These are phyloP conservation scores for Fulmarus glacialis DNA, from an alignment of 2,113 vertebrate species.

Conservation along the genomic window DNA sequence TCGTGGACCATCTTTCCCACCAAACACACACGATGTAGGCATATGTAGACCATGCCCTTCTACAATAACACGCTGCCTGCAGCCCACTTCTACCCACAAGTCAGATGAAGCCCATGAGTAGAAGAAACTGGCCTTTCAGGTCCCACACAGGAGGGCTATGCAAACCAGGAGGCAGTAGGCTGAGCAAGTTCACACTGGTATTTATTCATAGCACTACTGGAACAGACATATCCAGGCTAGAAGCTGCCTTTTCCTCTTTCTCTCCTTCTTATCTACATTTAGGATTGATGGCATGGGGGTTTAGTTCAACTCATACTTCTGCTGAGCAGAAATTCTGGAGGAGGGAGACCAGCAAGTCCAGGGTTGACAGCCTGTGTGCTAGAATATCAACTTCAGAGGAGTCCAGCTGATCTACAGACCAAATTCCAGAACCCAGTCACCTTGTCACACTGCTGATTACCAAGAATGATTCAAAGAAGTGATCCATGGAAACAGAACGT, in stretches of 20 bases:
- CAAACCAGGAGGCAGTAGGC: neutral
- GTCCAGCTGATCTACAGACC: neutral
- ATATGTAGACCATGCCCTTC: neutral
- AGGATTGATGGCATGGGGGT: neutral
- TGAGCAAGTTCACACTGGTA: neutral
- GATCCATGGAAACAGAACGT: rapidly evolving
- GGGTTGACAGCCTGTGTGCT: neutral
- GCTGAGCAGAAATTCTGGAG: neutral
- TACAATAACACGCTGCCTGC: neutral
- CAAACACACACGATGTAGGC: neutral
- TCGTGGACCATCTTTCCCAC: neutral
- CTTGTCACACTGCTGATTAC: neutral
- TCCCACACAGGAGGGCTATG: neutral
- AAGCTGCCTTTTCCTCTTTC: neutral
- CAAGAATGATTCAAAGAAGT: neutral
- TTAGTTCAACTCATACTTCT: neutral
- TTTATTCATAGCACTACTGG: neutral
- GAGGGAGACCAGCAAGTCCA: neutral
- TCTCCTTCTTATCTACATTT: neutral
- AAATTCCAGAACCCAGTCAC: neutral
- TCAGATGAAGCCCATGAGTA: neutral
- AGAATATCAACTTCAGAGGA: neutral
- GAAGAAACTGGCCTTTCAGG: neutral
- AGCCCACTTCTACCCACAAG: neutral
- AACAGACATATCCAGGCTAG: neutral